Evolutionary conservation across 2,888 invertebrate genomes (phyloP), one percentile per base, ranked within the genome.

Genomic region (Latheticus oryzae): DNA sequence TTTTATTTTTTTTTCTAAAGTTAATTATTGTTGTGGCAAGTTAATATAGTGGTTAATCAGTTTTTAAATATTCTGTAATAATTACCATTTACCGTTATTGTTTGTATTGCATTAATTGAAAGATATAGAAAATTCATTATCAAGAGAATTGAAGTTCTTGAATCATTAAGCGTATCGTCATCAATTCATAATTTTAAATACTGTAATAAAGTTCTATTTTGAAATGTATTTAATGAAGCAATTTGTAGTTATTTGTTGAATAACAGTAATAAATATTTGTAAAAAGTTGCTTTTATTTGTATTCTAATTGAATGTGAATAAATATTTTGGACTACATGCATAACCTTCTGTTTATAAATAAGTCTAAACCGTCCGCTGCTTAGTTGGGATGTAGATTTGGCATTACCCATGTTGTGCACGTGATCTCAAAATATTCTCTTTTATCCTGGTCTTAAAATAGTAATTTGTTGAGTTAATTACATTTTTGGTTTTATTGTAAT

Each of bases 381-480:
- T 26, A 16, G 26, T 23, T 16, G 38, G 15, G 17, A 5, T 12
- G 38, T 21, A 13, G 5, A 26, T n/a, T 42, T 48, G 35, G 48
- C 23, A 33, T 26, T 48, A 15, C 16, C 33, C 11, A 24, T 24
- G 35, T 12, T 12, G 17, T 11, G 38, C 17, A 40, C 32, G 37
- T 13, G n/a, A 11, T 37, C 50, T 28, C 26, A 42, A 52, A 52
- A 52, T 50, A 50, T 50, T 35, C 24, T 21, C 19, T 23, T 51
- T 40, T 24, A 52, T 52, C 42, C 42, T 52, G 23, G 52, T 23
- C 42, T 32, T 40, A 42, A 42, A 42, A 52, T 42, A 42, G 24
- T 24, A 11, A 38, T 23, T 35, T 35, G 35, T 19, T 26, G 21
- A 23, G 38, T 23, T 11, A 23, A 38, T 9, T 8, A 1, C 26